Evolutionary conservation across 2,888 invertebrate species (phyloP).

Genomic region (Creontiades dilutus): DNA sequence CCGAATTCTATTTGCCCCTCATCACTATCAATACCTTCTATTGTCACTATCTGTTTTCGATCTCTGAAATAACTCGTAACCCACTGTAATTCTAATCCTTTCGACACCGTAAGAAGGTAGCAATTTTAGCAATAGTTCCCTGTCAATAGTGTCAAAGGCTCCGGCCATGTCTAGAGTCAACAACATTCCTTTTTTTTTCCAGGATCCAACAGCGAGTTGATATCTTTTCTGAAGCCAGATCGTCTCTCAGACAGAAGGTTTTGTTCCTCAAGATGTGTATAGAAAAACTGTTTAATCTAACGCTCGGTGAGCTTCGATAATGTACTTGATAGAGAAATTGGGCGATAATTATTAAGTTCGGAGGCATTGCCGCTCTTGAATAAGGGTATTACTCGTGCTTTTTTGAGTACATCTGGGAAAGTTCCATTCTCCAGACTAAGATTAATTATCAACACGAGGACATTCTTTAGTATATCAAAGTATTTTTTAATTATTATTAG

Average conservation of each 20-base stretch:
- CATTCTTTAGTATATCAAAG: background rate
- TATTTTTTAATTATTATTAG: background rate
- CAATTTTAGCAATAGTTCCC: constrained; percentile 4
- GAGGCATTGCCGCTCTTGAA: constrained; percentile 37
- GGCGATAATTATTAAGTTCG: constrained; percentile 33
- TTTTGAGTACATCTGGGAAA: background rate
- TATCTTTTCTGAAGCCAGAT: constrained; percentile 28
- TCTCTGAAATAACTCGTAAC: too few species aligned
- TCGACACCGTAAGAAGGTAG: background rate
- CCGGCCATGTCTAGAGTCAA: constrained; percentile 13
- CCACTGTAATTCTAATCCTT: too few species aligned
- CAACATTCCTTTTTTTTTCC: constrained; percentile 35
- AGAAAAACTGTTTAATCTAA: constrained; percentile 17
- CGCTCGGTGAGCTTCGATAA: constrained; percentile 23
- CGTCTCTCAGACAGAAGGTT: constrained; percentile 18
- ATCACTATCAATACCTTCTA: too few species aligned
- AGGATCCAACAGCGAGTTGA: constrained; percentile 41
- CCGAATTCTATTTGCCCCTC: background rate
- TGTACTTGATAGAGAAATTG: constrained; percentile 15
- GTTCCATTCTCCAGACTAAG: constrained; percentile 6
- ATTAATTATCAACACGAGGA: background rate
- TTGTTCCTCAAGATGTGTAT: background rate
- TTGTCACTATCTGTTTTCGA: too few species aligned
- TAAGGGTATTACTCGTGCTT: background rate
- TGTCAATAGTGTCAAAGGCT: constrained; percentile 29